Evolutionary conservation across 2,113 vertebrate genomes (phyloP).

Genomic region (Dicrurus megarhynchus): DNA sequence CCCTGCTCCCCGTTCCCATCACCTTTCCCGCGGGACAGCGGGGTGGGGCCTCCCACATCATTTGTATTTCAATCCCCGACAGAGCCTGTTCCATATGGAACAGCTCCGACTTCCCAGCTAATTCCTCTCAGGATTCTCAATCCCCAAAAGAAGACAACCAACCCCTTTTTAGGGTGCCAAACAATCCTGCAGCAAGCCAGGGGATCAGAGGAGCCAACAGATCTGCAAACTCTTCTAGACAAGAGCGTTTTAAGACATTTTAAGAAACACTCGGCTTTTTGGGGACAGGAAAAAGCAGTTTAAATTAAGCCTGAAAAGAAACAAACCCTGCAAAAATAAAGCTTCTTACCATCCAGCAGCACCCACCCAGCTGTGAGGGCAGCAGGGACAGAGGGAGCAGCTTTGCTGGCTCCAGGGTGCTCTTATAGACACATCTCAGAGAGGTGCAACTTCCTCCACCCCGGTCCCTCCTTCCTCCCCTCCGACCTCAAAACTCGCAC

Average conservation of each 20-base stretch:
- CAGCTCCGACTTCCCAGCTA: neutral
- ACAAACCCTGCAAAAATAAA: neutral
- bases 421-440: neutral
- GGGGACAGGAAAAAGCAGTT: neutral
- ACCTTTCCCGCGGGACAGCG: neutral
- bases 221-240: neutral
- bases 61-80: neutral
- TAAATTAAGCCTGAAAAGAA: neutral
- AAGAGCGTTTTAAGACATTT: neutral
- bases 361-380: neutral
- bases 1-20: neutral
- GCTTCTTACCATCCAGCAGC: neutral
- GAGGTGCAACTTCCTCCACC: neutral
- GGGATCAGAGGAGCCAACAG: neutral
- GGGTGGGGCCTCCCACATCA: neutral
- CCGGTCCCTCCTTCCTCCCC: neutral
- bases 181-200: neutral
- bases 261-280: neutral
- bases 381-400: neutral
- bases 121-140: neutral
- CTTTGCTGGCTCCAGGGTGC: neutral
- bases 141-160: neutral
- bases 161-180: neutral
- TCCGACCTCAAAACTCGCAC: neutral
- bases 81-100: neutral